Evolutionary conservation across 53 echinoderm and acorn worm species (phyloP).

Genomic region (Stichopus horrens): DNA sequence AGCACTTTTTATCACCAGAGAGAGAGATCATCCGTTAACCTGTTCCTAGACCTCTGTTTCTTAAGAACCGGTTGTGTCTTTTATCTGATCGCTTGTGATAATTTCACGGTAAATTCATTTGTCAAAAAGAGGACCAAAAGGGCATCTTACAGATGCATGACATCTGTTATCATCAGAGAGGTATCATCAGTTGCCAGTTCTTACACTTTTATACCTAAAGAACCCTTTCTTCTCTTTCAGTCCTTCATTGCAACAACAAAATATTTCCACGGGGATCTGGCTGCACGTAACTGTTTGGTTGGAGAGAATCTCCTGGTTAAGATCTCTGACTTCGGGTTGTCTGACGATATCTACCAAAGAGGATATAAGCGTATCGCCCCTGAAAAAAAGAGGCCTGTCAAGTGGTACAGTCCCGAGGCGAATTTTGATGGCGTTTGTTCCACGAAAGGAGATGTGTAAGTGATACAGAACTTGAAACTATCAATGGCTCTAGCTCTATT

Average conservation of each 20-base stretch:
- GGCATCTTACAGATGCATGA: too few species aligned
- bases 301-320: conserved; percentile 48
- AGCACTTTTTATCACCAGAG: too few species aligned
- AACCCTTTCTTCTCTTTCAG: conserved; percentile 15
- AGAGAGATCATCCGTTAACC: too few species aligned
- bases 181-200: too few species aligned
- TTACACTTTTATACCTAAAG: too few species aligned
- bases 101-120: too few species aligned
- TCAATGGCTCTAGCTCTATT: too few species aligned
- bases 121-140: too few species aligned
- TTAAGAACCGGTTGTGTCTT: too few species aligned
- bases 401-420: conserved; percentile 62
- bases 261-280: conserved; percentile 61
- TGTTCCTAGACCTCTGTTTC: too few species aligned
- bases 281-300: conserved; percentile 57
- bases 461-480: background rate
- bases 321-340: conserved; percentile 58
- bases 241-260: conserved; percentile 49
- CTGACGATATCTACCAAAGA: conserved; percentile 52
- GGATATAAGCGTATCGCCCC: conserved; percentile 47
- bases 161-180: too few species aligned
- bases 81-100: too few species aligned
- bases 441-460: conserved; percentile 61
- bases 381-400: conserved; percentile 43
- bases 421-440: conserved; percentile 47